These are phyloP conservation scores for Solenopsis invicta DNA, from an alignment of 1,140 invertebrate species.

Conservation along the genomic window DNA sequence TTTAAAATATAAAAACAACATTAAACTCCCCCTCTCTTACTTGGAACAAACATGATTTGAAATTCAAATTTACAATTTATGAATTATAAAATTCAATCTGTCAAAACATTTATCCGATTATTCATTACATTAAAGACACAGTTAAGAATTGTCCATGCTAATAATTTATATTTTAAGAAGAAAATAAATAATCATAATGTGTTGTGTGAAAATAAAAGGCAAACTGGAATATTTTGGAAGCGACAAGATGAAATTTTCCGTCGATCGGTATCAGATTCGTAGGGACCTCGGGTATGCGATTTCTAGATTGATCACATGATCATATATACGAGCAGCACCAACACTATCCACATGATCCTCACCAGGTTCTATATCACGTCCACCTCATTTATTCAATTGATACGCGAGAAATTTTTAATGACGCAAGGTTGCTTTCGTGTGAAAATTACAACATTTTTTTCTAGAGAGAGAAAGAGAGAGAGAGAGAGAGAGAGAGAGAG, in stretches of 20 bases:
- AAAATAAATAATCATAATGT: neutral
- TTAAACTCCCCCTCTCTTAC: neutral
- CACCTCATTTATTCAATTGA: constrained; percentile 85
- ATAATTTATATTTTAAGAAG: neutral
- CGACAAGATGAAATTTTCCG: constrained; percentile 10
- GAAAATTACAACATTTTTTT: neutral
- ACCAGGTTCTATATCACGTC: constrained; percentile 88
- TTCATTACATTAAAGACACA: neutral
- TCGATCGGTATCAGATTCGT: constrained; percentile 8
- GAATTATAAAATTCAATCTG: neutral
- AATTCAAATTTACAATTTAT: neutral
- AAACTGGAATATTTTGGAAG: neutral
- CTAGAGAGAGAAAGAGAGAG: neutral
- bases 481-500: too few relatives aligned
- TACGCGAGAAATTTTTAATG: neutral
- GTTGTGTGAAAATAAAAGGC: neutral
- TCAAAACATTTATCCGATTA: neutral
- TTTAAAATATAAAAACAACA: neutral
- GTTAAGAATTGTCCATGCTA: neutral
- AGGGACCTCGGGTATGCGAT: neutral
- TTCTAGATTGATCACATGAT: constrained; percentile 67
- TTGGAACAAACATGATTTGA: too few relatives aligned
- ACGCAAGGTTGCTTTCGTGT: neutral
- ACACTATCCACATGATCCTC: constrained; percentile 89
- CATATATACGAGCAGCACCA: constrained; percentile 87